Conservation (phyloP, 1,140 invertebrate species). For the Choristoneura fumiferana region DNA sequence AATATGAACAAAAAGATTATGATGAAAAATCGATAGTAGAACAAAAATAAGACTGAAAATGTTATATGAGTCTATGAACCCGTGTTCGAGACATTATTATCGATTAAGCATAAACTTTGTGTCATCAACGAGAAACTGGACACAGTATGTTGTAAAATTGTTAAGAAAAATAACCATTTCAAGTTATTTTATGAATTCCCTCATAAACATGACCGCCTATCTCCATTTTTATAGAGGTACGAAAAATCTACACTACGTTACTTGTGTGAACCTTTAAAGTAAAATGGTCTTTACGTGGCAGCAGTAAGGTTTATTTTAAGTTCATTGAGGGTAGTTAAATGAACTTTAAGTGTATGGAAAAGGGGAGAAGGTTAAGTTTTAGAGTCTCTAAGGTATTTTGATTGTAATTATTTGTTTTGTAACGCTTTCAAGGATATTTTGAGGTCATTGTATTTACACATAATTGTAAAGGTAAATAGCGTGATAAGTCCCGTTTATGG, state of each 20-base stretch:
- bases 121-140: slow-evolving; percentile 1
- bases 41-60: too few relatives aligned
- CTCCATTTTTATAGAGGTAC: slow-evolving; percentile 15
- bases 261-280: background rate
- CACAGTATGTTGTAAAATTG: slow-evolving; percentile 9
- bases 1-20: too few relatives aligned
- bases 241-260: slow-evolving; percentile 1
- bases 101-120: background rate
- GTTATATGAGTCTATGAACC: background rate
- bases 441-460: background rate
- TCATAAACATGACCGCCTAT: slow-evolving; percentile 11
- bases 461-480: too few relatives aligned
- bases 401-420: slow-evolving; percentile 7
- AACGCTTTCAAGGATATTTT: background rate
- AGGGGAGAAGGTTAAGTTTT: slow-evolving; percentile 7
- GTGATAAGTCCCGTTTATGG: too few relatives aligned
- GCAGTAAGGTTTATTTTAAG: background rate
- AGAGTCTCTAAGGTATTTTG: slow-evolving; percentile 13
- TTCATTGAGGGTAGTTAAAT: background rate
- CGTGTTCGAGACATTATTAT: background rate
- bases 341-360: background rate
- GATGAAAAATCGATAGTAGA: too few relatives aligned
- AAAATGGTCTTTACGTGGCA: background rate
- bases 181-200: slow-evolving; percentile 9
- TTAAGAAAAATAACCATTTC: slow-evolving; percentile 13